These are phyloP conservation scores for Dryomyza anilis DNA, from an alignment of 2,888 invertebrate species.

Conservation along the genomic window DNA sequence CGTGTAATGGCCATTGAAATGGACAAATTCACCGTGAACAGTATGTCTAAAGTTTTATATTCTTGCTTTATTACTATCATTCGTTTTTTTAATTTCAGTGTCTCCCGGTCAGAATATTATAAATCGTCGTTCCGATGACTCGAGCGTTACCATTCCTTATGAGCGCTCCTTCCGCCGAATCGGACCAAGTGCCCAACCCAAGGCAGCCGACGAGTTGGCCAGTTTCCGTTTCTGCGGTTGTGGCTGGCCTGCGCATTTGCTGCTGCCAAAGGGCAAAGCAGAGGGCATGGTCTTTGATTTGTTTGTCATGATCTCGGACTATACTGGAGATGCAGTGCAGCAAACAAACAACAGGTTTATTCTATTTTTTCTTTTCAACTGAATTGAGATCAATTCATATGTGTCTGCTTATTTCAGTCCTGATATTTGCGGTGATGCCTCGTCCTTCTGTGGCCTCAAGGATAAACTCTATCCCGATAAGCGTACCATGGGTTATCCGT, in stretches of 20 bases:
- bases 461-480: slow-evolving; percentile 72
- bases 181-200: slow-evolving; percentile 65
- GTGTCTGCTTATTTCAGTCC: slow-evolving; percentile 35
- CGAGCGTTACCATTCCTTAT: slow-evolving; percentile 82
- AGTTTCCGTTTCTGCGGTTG: slow-evolving; percentile 84
- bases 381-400: too few species aligned
- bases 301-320: slow-evolving; percentile 79
- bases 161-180: slow-evolving; percentile 78
- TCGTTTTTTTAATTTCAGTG: slow-evolving; percentile 64
- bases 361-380: too few species aligned
- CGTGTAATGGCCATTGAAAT: slow-evolving; percentile 69
- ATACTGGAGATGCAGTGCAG: slow-evolving; percentile 65
- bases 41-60: too few species aligned
- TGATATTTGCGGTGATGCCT: slow-evolving; percentile 67
- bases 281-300: slow-evolving; percentile 71
- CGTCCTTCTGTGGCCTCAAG: slow-evolving; percentile 73
- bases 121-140: slow-evolving; percentile 70
- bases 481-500: slow-evolving; percentile 70
- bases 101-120: slow-evolving; percentile 72
- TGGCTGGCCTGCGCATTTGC: slow-evolving; percentile 84
- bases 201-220: slow-evolving; percentile 59
- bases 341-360: slow-evolving; percentile 45
- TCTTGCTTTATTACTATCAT: too few species aligned
- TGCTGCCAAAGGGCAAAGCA: slow-evolving; percentile 72
- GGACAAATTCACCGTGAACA: slow-evolving; percentile 71